Conservation (phyloP, 2,113 vertebrate species). For the Zosterops pallidus region DNA sequence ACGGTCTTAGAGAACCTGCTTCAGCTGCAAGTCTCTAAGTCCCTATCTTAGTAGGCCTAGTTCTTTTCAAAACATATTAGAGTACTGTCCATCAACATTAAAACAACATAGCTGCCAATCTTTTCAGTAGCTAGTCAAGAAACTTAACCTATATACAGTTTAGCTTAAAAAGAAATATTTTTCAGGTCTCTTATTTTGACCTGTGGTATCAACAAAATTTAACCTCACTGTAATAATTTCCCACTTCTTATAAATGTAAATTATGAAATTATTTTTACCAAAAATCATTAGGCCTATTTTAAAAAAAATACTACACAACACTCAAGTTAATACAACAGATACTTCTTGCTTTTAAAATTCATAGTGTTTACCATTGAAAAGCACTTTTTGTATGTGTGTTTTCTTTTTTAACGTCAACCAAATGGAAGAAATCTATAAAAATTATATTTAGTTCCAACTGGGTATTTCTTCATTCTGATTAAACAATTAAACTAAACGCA, state of each 20-base stretch:
- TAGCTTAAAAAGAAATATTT: background rate
- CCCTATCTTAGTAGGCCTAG: background rate
- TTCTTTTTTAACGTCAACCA: background rate
- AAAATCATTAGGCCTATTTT: background rate
- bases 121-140: background rate
- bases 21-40: background rate
- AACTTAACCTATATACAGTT: background rate
- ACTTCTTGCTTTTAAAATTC: background rate
- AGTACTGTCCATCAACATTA: background rate
- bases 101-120: background rate
- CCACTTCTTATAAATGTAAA: background rate
- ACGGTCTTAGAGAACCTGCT: background rate
- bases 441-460: background rate
- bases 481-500: background rate
- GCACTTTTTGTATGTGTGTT: background rate
- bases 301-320: background rate
- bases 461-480: background rate
- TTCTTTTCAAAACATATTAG: background rate
- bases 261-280: background rate
- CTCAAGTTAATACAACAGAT: background rate
- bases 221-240: background rate
- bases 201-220: background rate
- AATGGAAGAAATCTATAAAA: background rate
- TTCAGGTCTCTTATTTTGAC: background rate
- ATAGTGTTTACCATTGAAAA: background rate